These are phyloP conservation scores for zebrafish (Danio rerio) DNA, from an alignment of 2,113 vertebrate genomes.

Conservation along the genomic window GRCz12tu NC_133188.1:42035501-42036000, in stretches of 20 bases:
- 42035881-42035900: background rate
- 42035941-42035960: background rate
- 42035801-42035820: too few relatives aligned
- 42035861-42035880: background rate
- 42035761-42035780: slow-evolving; percentile 5
- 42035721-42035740: slow-evolving; percentile 14
- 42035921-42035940: background rate
- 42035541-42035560: slow-evolving; percentile 4
- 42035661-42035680: slow-evolving; percentile 35
- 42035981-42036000: slow-evolving; percentile 46
- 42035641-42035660: slow-evolving; percentile 33
- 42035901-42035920: background rate
- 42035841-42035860: background rate
- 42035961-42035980: background rate
- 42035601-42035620: slow-evolving; percentile 17
- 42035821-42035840: background rate
- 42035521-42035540: background rate
- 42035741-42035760: background rate
- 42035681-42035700: slow-evolving; percentile 9
- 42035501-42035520: background rate
- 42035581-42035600: slow-evolving; percentile 17
- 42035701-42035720: background rate
- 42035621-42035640: slow-evolving; percentile 19
- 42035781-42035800: background rate
- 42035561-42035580: slow-evolving; percentile 9